Evolutionary conservation across 2,797 vertebrate species (phyloP).

Genomic region (Siniperca undulata): DNA sequence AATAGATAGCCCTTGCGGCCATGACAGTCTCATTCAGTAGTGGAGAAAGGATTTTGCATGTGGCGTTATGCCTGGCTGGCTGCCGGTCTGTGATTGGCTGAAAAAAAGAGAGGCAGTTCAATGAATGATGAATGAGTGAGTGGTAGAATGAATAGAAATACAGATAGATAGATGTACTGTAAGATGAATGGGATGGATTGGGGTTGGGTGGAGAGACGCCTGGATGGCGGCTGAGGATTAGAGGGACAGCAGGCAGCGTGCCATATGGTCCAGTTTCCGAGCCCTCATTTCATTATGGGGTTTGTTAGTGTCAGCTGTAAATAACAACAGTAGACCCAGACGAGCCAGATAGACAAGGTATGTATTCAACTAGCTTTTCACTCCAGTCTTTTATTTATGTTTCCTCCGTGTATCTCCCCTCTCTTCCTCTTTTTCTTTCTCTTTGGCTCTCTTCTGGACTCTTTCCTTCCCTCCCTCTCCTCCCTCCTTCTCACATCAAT

Average conservation of each 20-base stretch:
- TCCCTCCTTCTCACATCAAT: conserved; percentile 5
- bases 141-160: background rate
- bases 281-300: conserved; percentile 61
- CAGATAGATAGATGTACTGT: background rate
- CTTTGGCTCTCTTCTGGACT: background rate
- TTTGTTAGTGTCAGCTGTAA: conserved; percentile 67
- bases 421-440: background rate
- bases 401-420: background rate
- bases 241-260: conserved; percentile 78
- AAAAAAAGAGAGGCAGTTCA: background rate
- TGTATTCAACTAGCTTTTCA: conserved; percentile 1
- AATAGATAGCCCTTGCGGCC: background rate
- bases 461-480: background rate
- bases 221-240: conserved; percentile 79
- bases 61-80: background rate
- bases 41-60: background rate
- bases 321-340: conserved; percentile 60
- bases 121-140: background rate
- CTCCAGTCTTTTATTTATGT: background rate
- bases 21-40: background rate
- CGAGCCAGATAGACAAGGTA: conserved; percentile 39
- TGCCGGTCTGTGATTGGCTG: background rate
- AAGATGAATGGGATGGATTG: conserved; percentile 5
- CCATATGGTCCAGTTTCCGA: conserved; percentile 81
- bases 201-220: conserved; percentile 37